Percentiles rank a stretch among this genome's conserved stretches.
Conservation (phyloP, 2,888 invertebrate genomes). For the Pachliopta kotzebuea region DNA sequence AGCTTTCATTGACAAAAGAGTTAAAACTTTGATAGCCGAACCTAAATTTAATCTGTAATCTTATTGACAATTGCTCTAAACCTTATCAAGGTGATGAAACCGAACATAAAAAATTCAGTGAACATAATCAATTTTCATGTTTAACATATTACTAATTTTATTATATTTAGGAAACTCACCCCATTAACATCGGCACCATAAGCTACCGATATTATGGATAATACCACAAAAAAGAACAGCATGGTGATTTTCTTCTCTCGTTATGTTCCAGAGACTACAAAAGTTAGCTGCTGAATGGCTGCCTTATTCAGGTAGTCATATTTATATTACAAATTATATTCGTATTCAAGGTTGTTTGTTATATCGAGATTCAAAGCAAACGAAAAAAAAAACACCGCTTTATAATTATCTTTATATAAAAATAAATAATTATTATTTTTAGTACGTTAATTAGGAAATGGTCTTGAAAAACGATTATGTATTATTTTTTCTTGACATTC, state of each 20-base stretch:
- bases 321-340: background rate
- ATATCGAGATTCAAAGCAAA: background rate
- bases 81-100: background rate
- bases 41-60: too few species aligned
- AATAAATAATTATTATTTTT: too few species aligned
- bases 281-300: background rate
- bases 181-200: background rate
- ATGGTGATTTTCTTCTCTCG: background rate
- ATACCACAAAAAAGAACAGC: background rate
- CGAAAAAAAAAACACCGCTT: too few species aligned
- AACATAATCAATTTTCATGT: background rate
- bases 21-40: too few species aligned
- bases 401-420: too few species aligned
- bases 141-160: background rate
- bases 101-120: background rate
- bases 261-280: background rate
- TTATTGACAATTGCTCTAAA: too few species aligned
- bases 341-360: background rate
- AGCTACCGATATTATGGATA: background rate
- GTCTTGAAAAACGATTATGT: too few species aligned
- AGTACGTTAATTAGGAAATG: too few species aligned
- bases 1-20: too few species aligned
- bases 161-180: background rate
- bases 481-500: too few species aligned
- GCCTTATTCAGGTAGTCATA: background rate